These are phyloP conservation scores for Echinops telfairi DNA, from an alignment of 2,113 vertebrate genomes.

Conservation along the genomic window DNA sequence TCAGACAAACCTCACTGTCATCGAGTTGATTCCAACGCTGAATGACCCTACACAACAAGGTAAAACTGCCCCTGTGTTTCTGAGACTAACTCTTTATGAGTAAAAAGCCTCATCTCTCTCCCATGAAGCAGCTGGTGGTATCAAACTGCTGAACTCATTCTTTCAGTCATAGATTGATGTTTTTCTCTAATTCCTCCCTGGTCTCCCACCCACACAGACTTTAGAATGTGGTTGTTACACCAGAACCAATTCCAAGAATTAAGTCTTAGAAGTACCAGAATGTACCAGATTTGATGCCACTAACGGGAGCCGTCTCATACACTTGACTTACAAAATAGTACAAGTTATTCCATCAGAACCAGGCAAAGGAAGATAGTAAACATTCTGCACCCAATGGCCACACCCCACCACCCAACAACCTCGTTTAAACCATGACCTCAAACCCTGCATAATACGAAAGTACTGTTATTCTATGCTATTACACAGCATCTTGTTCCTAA, in stretches of 20 bases:
- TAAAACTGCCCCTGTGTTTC: too few relatives aligned
- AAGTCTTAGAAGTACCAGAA: neutral
- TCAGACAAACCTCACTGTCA: too few relatives aligned
- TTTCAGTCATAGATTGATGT: neutral
- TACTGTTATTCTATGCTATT: neutral
- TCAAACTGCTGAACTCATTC: too few relatives aligned
- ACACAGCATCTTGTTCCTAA: neutral
- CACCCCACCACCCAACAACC: neutral
- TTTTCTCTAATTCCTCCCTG: conserved; percentile 8
- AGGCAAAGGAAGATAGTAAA: neutral
- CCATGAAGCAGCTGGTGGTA: too few relatives aligned
- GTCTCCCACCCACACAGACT: neutral
- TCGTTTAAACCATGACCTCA: neutral
- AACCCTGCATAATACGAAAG: neutral
- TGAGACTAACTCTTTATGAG: too few relatives aligned
- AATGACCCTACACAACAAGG: too few relatives aligned
- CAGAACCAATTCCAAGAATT: neutral
- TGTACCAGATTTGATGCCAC: neutral
- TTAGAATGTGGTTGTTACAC: neutral
- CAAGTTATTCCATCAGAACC: neutral
- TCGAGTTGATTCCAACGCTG: too few relatives aligned
- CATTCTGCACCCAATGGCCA: neutral
- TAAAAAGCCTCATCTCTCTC: too few relatives aligned
- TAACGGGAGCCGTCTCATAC: neutral
- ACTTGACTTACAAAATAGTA: neutral